Percentiles rank a stretch among this genome's conserved stretches.
Evolutionary conservation across 2,888 invertebrate species (phyloP).

Genomic region (Molanna angustata): DNA sequence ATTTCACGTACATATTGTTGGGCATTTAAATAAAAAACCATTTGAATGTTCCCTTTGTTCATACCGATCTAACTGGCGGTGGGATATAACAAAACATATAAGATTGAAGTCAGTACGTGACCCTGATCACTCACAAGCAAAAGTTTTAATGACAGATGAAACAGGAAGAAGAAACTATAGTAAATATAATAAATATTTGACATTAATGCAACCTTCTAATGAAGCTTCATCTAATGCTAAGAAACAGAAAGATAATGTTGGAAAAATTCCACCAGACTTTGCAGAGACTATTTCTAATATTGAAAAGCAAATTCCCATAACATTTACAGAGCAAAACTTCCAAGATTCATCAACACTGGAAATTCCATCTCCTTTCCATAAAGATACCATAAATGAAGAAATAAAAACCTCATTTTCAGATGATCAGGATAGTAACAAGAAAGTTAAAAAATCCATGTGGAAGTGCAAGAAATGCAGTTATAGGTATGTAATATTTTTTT

Average conservation of each 20-base stretch:
- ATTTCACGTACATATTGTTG: constrained; percentile 92
- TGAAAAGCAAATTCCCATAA: constrained; percentile 1
- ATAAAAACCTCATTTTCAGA: constrained; percentile 4
- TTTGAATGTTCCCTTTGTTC: constrained; percentile 94
- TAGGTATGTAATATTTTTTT: constrained; percentile 56
- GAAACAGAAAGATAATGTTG: constrained; percentile 1
- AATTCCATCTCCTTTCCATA: constrained; percentile 3
- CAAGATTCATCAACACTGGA: constrained; percentile 5
- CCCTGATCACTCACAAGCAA: constrained; percentile 74
- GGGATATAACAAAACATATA: constrained; percentile 96
- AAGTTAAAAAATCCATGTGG: constrained; percentile 64
- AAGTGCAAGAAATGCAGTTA: constrained; percentile 90
- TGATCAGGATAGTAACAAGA: constrained; percentile 8
- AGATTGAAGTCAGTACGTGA: constrained; percentile 84
- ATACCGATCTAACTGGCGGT: constrained; percentile 93
- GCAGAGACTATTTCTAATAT: neutral
- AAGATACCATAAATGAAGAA: constrained; percentile 12
- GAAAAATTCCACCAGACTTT: neutral
- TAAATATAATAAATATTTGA: constrained; percentile 88
- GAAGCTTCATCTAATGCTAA: constrained; percentile 10
- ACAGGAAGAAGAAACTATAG: constrained; percentile 88
- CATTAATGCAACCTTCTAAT: constrained; percentile 51
- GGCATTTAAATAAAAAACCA: constrained; percentile 88
- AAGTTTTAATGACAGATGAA: constrained; percentile 88
- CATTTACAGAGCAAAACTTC: constrained; percentile 5